A percentile compares a stretch with the other conserved stretches of the same genome.
These are phyloP conservation scores for Erebia palarica DNA, from an alignment of 2,888 invertebrate genomes.

Conservation along the genomic window DNA sequence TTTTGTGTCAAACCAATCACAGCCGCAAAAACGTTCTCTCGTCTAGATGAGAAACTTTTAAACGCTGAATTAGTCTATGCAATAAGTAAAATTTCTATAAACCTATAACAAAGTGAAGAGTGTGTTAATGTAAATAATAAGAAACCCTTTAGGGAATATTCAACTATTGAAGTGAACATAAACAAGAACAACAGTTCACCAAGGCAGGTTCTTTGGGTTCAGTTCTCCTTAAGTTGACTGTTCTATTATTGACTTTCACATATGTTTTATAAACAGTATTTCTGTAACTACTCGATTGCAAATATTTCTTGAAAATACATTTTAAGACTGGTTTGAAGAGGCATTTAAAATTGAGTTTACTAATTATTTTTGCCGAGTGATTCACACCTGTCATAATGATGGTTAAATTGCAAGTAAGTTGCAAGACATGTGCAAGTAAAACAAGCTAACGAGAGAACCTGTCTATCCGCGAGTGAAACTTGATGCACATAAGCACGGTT, in stretches of 20 bases:
- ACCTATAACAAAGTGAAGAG: not conserved
- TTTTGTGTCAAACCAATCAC: not conserved
- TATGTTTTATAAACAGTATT: not conserved
- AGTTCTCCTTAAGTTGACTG: not conserved
- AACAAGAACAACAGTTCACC: too few species aligned
- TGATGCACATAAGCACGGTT: constrained; percentile 44
- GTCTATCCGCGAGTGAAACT: constrained; percentile 61
- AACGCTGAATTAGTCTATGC: not conserved
- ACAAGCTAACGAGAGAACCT: constrained; percentile 54
- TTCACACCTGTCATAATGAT: constrained; percentile 60
- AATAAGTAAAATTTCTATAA: not conserved
- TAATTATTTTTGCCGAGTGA: constrained; percentile 20
- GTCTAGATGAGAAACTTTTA: constrained; percentile 5
- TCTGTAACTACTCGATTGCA: not conserved
- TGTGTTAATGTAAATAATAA: too few species aligned
- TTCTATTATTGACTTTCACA: too few species aligned
- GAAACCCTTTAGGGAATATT: too few species aligned
- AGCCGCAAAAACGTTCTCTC: not conserved
- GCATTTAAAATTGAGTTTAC: constrained; percentile 8
- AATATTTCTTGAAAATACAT: not conserved
- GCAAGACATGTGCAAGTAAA: constrained; percentile 59
- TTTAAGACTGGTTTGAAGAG: not conserved
- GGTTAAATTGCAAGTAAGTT: constrained; percentile 54
- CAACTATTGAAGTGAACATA: too few species aligned
- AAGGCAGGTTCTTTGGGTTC: not conserved